Conservation (phyloP, 2,888 invertebrate genomes). For the Drosophila sordidula region DNA sequence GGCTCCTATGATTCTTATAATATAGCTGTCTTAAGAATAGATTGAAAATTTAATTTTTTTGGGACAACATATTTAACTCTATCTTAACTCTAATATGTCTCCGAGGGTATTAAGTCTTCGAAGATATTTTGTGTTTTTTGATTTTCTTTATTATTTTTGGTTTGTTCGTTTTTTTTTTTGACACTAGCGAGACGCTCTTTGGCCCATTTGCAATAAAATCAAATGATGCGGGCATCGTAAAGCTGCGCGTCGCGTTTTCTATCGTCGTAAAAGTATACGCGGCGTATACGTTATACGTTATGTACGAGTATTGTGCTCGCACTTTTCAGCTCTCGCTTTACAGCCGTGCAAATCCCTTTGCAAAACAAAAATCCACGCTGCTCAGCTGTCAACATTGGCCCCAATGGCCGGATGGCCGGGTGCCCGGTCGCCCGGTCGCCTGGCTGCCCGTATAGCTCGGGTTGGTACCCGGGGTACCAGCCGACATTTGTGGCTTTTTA, state of each 20-base stretch:
- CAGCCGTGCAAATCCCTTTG: constrained; percentile 67
- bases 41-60: too few species aligned
- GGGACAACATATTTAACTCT: too few species aligned
- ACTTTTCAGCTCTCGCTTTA: constrained; percentile 55
- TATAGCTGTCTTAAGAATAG: too few species aligned
- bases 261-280: constrained; percentile 71
- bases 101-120: too few species aligned
- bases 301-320: constrained; percentile 49
- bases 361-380: constrained; percentile 42
- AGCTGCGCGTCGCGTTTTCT: constrained; percentile 67
- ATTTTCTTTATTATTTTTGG: constrained; percentile 22
- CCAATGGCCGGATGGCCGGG: not conserved
- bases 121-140: not conserved
- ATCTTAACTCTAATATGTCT: too few species aligned
- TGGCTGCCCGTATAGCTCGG: not conserved
- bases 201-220: constrained; percentile 72
- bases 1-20: too few species aligned
- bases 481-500: constrained; percentile 74
- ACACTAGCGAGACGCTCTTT: constrained; percentile 55
- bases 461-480: constrained; percentile 14
- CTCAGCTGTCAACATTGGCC: constrained; percentile 33
- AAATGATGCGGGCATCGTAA: constrained; percentile 76
- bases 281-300: constrained; percentile 53
- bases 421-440: too few species aligned
- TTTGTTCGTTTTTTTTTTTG: constrained; percentile 28